These are phyloP conservation scores for Marasmarcha lunaedactyla DNA, from an alignment of 2,888 invertebrate genomes.

Conservation along the genomic window DNA sequence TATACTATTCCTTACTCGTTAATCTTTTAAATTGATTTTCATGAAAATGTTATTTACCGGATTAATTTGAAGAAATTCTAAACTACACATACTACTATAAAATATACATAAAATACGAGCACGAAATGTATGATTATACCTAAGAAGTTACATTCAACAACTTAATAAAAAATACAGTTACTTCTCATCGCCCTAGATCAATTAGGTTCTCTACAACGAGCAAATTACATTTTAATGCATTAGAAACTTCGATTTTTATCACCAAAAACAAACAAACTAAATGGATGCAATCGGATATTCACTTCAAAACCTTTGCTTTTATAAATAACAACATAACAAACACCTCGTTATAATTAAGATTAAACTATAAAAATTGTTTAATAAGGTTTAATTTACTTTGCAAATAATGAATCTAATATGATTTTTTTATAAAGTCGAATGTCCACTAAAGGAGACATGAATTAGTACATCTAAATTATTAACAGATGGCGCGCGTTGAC, in stretches of 20 bases:
- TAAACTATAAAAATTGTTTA: not conserved
- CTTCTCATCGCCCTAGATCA: too few species aligned
- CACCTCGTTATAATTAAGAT: not conserved
- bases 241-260: conserved; percentile 6
- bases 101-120: too few species aligned
- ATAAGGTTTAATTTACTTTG: not conserved
- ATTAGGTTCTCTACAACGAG: too few species aligned
- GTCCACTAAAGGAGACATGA: conserved; percentile 28
- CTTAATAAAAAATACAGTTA: too few species aligned
- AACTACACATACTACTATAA: too few species aligned
- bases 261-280: conserved; percentile 20
- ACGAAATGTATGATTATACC: too few species aligned
- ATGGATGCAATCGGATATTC: conserved; percentile 20
- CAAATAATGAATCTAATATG: conserved; percentile 2
- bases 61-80: too few species aligned
- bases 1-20: too few species aligned
- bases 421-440: conserved; percentile 17
- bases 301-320: conserved; percentile 3
- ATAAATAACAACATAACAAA: not conserved
- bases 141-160: too few species aligned
- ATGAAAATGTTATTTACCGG: too few species aligned
- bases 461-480: conserved; percentile 42
- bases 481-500: conserved; percentile 38
- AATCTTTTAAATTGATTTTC: too few species aligned
- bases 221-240: too few species aligned